Conservation (phyloP, 2,797 vertebrate species). For the Zalophus californianus region DNA sequence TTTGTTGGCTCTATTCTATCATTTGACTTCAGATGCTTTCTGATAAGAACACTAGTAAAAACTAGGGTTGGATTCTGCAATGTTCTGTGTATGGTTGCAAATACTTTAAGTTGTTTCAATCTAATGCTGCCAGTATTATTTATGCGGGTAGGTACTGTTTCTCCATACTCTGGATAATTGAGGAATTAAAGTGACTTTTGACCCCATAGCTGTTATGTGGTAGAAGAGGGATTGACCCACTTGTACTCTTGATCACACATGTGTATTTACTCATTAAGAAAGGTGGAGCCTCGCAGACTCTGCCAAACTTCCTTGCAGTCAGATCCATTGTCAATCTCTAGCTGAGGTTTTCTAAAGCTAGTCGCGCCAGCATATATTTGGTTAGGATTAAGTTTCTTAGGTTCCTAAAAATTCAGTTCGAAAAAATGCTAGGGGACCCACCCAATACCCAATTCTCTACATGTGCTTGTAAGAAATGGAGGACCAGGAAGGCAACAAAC, state of each 20-base stretch:
- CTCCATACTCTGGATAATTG: background rate
- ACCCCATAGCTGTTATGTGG: background rate
- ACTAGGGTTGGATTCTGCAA: fast-evolving
- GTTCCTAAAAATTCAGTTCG: background rate
- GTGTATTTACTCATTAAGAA: background rate
- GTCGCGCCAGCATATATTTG: background rate
- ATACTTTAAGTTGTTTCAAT: background rate
- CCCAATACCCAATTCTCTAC: background rate
- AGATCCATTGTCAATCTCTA: background rate
- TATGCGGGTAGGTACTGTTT: background rate
- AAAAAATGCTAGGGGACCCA: background rate
- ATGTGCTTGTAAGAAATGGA: background rate
- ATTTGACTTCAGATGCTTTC: background rate
- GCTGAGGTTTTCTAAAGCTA: background rate
- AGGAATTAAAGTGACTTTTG: background rate
- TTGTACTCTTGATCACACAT: background rate
- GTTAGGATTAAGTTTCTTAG: background rate
- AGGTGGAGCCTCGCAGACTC: background rate
- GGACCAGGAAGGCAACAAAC: background rate
- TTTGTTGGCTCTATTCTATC: background rate
- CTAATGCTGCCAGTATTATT: background rate
- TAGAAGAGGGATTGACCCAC: background rate
- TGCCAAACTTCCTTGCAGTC: background rate
- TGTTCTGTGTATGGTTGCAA: background rate
- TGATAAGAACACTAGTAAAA: background rate